phyloP scores from a whole-genome alignment of 64 coral and sea anemone genomes.

The Montipora efflorescens region DNA sequence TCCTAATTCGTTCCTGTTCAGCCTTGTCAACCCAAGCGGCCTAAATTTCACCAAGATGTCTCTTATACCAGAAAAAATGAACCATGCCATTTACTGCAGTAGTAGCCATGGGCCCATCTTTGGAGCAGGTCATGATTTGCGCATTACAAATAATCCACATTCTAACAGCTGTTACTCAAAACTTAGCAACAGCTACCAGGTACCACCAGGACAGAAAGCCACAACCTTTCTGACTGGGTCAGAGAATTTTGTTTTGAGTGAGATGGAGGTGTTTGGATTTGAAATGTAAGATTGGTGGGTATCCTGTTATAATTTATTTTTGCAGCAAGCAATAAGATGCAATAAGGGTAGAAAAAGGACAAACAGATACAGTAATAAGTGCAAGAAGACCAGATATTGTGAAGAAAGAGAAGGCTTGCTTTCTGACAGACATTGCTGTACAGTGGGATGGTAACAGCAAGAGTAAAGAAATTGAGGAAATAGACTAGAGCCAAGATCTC shows the following conservation, averaged over 20 bases:
- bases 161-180: not conserved
- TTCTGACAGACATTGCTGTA: too few relatives aligned
- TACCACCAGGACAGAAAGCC: conserved; percentile 13
- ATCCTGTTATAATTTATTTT: too few relatives aligned
- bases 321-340: too few relatives aligned
- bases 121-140: conserved; percentile 60
- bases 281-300: not conserved
- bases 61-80: not conserved
- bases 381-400: too few relatives aligned
- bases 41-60: conserved; percentile 32
- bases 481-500: too few relatives aligned
- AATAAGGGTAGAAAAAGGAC: not conserved
- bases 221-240: conserved; percentile 34
- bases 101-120: conserved; percentile 65
- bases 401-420: too few relatives aligned
- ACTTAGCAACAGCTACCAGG: conserved; percentile 7
- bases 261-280: conserved; percentile 56
- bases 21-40: conserved; percentile 67
- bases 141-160: conserved; percentile 20
- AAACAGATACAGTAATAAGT: not conserved
- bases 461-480: too few relatives aligned
- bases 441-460: too few relatives aligned
- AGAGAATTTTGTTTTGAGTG: conserved; percentile 15
- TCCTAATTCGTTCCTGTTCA: conserved; percentile 56
- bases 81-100: conserved; percentile 37